phyloP scores from a whole-genome alignment of 2,888 invertebrate genomes.

The Furcula furcula region DNA sequence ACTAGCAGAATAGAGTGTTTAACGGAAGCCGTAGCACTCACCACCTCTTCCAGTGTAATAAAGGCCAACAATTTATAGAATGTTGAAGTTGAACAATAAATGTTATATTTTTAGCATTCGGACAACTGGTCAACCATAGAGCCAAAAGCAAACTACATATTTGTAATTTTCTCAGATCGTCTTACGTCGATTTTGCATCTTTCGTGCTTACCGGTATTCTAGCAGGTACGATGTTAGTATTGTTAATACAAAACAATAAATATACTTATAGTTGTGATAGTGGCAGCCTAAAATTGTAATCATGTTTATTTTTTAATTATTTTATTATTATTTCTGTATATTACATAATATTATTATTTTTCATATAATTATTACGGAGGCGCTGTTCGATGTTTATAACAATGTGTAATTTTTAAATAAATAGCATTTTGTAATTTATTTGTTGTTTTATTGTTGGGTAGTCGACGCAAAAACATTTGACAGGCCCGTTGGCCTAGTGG shows the following conservation, averaged over 20 bases:
- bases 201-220: constrained; percentile 3
- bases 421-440: constrained; percentile 51
- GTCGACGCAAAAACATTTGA: too few relatives aligned
- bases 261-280: constrained; percentile 6
- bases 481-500: too few relatives aligned
- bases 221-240: constrained; percentile 2
- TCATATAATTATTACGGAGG: constrained; percentile 34
- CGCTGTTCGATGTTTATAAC: constrained; percentile 25
- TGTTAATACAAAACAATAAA: neutral
- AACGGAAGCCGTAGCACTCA: too few relatives aligned
- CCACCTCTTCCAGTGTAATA: too few relatives aligned
- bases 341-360: constrained; percentile 36
- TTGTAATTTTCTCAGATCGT: too few relatives aligned
- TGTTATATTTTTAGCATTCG: too few relatives aligned
- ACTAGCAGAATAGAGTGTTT: too few relatives aligned
- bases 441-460: constrained; percentile 17
- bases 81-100: too few relatives aligned
- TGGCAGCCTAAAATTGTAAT: constrained; percentile 4
- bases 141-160: too few relatives aligned
- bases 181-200: too few relatives aligned
- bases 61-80: too few relatives aligned
- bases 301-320: constrained; percentile 14
- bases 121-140: too few relatives aligned
- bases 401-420: constrained; percentile 51
- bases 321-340: constrained; percentile 14